Conservation (phyloP, 1,140 invertebrate genomes). For the Arctopsyche grandis region DNA sequence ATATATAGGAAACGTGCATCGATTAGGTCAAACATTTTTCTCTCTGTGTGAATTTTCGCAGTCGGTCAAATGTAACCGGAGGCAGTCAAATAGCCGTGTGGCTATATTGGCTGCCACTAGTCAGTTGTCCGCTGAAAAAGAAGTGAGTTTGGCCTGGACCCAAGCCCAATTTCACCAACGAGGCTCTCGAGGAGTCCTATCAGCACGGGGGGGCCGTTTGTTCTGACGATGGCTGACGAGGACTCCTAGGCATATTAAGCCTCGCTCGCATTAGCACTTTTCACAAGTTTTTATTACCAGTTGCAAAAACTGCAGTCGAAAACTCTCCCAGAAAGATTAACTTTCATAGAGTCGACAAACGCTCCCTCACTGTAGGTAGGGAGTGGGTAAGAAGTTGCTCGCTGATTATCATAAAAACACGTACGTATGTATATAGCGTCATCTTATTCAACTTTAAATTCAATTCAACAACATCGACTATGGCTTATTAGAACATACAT, state of each 20-base stretch:
- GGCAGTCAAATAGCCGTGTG: background rate
- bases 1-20: background rate
- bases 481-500: too few species aligned
- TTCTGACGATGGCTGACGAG: slow-evolving; percentile 47
- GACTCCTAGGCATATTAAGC: slow-evolving; percentile 33
- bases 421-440: too few species aligned
- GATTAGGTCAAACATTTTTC: background rate
- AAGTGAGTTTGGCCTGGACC: slow-evolving; percentile 12
- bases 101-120: background rate
- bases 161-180: slow-evolving; percentile 36
- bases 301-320: slow-evolving; percentile 47
- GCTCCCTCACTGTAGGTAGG: too few species aligned
- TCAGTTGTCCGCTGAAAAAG: background rate
- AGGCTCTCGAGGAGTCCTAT: slow-evolving; percentile 34
- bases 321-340: too few species aligned
- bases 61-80: too few species aligned
- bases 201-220: slow-evolving; percentile 32
- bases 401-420: too few species aligned
- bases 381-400: too few species aligned
- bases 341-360: background rate
- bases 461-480: too few species aligned
- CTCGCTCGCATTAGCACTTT: slow-evolving; percentile 49
- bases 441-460: too few species aligned
- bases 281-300: slow-evolving; percentile 48
- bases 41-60: too few species aligned